Evolutionary conservation across 2,797 vertebrate genomes (phyloP).

Genomic region (Xenops minutus): DNA sequence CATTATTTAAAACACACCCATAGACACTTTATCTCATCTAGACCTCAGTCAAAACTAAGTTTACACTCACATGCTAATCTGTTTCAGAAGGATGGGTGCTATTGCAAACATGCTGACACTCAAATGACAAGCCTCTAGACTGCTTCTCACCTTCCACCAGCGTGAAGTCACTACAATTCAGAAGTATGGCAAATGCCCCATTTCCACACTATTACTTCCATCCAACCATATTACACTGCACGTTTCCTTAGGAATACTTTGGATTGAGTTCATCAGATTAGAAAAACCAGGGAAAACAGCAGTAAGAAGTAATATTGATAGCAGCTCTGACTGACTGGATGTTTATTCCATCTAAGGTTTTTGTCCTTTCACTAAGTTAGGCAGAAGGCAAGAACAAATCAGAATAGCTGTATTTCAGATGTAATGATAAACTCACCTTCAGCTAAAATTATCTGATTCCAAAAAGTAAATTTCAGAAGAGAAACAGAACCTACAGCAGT

Average conservation of each 20-base stretch:
- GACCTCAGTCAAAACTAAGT: neutral
- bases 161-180: neutral
- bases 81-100: neutral
- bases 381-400: neutral
- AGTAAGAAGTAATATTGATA: neutral
- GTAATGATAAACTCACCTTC: fast-evolving
- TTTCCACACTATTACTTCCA: neutral
- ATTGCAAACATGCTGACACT: neutral
- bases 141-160: neutral
- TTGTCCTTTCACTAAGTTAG: neutral
- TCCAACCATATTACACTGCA: neutral
- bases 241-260: neutral
- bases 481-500: neutral
- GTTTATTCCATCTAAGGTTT: neutral
- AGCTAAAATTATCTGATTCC: neutral
- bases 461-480: neutral
- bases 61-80: neutral
- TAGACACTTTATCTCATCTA: neutral
- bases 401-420: neutral
- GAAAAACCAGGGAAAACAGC: neutral
- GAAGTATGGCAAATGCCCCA: neutral
- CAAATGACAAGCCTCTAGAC: neutral
- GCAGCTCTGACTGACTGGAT: neutral
- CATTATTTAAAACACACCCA: neutral
- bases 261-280: neutral